Conservation (phyloP, 2,113 vertebrate species). For the Calyptommatus sinebrachiatus region DNA sequence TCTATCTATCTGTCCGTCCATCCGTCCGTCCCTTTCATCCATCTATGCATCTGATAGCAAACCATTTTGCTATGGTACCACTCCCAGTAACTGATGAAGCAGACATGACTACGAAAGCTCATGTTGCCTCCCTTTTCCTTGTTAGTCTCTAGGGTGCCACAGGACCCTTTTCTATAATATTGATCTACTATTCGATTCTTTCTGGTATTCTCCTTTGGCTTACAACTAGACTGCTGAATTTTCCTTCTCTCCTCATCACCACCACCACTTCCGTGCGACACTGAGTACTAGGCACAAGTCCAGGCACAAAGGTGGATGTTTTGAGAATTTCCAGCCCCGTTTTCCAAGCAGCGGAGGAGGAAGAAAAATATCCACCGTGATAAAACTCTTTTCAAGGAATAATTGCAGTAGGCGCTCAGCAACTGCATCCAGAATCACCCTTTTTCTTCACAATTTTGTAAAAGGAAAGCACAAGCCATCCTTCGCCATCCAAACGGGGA, state of each 20-base stretch:
- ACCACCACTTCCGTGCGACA: background rate
- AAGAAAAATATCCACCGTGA: background rate
- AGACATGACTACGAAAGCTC: too few relatives aligned
- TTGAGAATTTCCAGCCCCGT: background rate
- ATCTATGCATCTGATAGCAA: too few relatives aligned
- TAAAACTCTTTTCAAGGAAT: background rate
- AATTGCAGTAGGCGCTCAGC: background rate
- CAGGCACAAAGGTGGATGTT: slow-evolving; percentile 5
- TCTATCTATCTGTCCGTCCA: too few relatives aligned
- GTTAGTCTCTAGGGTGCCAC: too few relatives aligned
- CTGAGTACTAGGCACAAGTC: slow-evolving; percentile 31
- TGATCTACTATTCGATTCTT: background rate
- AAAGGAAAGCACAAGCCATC: background rate
- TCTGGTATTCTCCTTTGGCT: background rate
- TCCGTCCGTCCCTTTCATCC: too few relatives aligned
- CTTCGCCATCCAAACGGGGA: background rate
- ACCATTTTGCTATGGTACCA: too few relatives aligned
- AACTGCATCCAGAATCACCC: background rate
- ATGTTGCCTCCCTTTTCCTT: too few relatives aligned
- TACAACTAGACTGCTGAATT: background rate
- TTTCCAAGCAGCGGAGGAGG: background rate
- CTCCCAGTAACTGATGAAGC: too few relatives aligned
- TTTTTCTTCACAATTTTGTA: background rate
- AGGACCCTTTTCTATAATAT: too few relatives aligned
- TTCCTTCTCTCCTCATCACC: too few relatives aligned